Conservation (phyloP, 1,140 invertebrate species). For the Philopotamus ludificatus region DNA sequence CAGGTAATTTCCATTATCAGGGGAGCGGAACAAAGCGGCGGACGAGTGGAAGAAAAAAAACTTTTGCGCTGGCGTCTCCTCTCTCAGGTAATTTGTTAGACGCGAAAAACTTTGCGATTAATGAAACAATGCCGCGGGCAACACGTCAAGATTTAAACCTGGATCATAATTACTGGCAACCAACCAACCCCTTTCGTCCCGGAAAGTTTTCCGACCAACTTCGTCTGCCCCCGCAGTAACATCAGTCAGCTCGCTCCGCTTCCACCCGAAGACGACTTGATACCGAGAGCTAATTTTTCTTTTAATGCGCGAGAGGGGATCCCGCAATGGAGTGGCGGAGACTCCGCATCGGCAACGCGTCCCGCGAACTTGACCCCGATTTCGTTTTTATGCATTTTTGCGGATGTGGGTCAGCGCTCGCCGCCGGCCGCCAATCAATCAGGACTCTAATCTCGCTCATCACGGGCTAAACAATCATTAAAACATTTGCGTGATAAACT, state of each 20-base stretch:
- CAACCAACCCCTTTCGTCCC: constrained; percentile 30
- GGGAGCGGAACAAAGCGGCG: constrained; percentile 29
- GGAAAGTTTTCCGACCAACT: constrained; percentile 27
- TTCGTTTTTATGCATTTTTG: no score
- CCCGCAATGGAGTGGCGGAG: no score
- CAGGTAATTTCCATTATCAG: constrained; percentile 42
- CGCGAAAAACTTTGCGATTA: constrained; percentile 42
- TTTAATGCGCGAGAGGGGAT: neutral
- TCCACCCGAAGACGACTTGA: neutral
- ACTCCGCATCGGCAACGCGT: no score
- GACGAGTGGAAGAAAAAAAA: constrained; percentile 33
- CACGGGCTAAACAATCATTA: constrained; percentile 40
- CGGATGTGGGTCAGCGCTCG: neutral
- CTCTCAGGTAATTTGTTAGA: constrained; percentile 38
- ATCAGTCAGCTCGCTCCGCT: constrained; percentile 30
- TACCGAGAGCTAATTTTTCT: neutral
- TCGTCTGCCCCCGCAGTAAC: constrained; percentile 25
- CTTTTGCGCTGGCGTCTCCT: constrained; percentile 26
- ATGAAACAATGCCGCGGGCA: constrained; percentile 42
- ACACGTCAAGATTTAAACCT: constrained; percentile 42
- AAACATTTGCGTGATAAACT: constrained; percentile 40
- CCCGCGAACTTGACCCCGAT: no score
- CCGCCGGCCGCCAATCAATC: neutral
- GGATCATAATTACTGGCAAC: constrained; percentile 41
- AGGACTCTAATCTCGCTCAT: neutral